A percentile compares a stretch with the other conserved stretches of the same genome.
Conservation (phyloP, 2,888 invertebrate genomes). For the Serrognathus titanus region DNA sequence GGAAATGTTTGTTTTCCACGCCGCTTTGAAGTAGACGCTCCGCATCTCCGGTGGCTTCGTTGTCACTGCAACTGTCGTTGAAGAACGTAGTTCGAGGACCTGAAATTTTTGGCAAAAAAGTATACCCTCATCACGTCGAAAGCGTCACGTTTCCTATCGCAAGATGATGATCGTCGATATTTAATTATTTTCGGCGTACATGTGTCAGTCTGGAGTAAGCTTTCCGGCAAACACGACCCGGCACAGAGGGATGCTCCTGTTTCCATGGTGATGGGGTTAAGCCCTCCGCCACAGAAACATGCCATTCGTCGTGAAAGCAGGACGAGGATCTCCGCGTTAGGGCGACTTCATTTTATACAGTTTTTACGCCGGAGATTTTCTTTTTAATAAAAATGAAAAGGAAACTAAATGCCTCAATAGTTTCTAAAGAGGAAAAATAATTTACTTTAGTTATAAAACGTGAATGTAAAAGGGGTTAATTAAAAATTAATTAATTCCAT, state of each 20-base stretch:
- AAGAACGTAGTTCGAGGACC: conserved; percentile 50
- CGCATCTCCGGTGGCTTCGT: conserved; percentile 45
- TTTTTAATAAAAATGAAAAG: background rate
- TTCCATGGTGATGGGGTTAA: conserved; percentile 11
- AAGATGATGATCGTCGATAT: background rate
- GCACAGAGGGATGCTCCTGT: conserved; percentile 6
- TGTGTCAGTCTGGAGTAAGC: background rate
- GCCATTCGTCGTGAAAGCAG: background rate
- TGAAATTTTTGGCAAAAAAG: conserved; percentile 24
- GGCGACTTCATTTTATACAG: background rate
- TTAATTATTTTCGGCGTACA: background rate
- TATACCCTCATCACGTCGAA: too few species aligned
- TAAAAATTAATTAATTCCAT: conserved; percentile 26
- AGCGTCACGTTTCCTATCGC: too few species aligned
- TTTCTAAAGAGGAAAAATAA: background rate
- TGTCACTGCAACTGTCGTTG: conserved; percentile 53
- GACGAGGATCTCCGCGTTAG: background rate
- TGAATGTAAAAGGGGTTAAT: conserved; percentile 16
- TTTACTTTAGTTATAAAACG: too few species aligned
- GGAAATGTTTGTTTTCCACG: conserved; percentile 38
- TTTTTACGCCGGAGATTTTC: background rate
- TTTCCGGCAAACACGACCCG: background rate
- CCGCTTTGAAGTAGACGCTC: conserved; percentile 32
- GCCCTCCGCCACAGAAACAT: conserved; percentile 2
- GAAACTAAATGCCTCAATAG: background rate